Percentiles rank a stretch among this genome's conserved stretches.
Conservation (phyloP, 2,113 vertebrate genomes). For the Penelope pileata region DNA sequence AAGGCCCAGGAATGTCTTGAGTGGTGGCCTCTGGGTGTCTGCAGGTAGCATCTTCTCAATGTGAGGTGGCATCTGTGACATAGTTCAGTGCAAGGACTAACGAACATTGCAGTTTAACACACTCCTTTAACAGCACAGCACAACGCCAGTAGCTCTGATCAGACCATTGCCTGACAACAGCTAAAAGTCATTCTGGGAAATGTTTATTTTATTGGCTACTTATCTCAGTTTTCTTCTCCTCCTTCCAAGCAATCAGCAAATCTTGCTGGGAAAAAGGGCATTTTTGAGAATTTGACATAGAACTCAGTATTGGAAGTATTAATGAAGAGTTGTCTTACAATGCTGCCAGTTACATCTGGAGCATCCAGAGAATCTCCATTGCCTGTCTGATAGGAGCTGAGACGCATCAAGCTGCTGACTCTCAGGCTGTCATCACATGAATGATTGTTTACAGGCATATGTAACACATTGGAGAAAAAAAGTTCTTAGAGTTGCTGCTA, state of each 20-base stretch:
- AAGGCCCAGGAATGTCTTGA: neutral
- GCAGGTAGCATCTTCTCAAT: neutral
- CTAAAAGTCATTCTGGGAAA: neutral
- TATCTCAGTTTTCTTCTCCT: neutral
- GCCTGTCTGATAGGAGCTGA: neutral
- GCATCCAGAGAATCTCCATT: neutral
- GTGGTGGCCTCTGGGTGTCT: neutral
- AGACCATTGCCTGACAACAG: neutral
- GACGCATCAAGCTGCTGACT: accelerated
- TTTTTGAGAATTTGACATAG: neutral
- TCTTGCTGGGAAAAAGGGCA: neutral
- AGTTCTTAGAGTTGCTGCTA: neutral
- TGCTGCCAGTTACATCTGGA: neutral
- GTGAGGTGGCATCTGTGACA: neutral
- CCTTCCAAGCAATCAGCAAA: neutral
- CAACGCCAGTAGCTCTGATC: neutral
- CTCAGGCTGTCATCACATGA: neutral
- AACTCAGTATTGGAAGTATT: neutral
- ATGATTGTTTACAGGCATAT: neutral
- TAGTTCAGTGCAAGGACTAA: neutral
- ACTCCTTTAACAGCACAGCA: neutral
- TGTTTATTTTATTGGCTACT: neutral
- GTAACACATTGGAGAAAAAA: neutral
- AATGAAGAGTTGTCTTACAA: neutral
- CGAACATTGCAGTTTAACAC: neutral